Percentiles rank a stretch among this genome's conserved stretches.
phyloP scores from a whole-genome alignment of 2,888 invertebrate genomes.

The Lumbricus terrestris region DNA sequence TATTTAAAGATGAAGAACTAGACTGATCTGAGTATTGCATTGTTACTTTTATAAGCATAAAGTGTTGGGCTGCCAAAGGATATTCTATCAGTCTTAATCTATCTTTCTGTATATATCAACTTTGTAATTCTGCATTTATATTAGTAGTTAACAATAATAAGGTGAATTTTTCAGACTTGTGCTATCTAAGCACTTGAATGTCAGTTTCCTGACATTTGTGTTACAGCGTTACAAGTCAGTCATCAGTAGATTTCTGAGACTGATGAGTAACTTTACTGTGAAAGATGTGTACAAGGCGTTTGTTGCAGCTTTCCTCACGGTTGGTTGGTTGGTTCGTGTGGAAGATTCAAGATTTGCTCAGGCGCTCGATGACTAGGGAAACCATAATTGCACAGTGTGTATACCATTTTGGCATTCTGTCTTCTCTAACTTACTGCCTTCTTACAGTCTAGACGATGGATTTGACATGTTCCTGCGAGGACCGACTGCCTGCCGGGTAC shows the following conservation, averaged over 20 bases:
- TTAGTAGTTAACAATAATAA: background rate
- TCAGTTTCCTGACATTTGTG: background rate
- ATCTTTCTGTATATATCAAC: background rate
- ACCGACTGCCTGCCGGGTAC: background rate
- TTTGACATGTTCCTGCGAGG: background rate
- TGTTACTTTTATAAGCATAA: background rate
- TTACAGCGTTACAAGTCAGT: background rate
- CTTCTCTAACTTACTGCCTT: background rate
- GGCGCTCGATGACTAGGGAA: background rate
- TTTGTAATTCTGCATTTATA: background rate
- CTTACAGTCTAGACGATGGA: background rate
- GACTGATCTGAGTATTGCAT: background rate
- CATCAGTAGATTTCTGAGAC: background rate
- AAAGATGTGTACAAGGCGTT: slow-evolving; percentile 7
- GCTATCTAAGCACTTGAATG: background rate
- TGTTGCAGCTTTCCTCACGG: slow-evolving; percentile 15
- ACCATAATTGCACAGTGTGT: slow-evolving; percentile 13
- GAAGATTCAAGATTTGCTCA: slow-evolving; percentile 13
- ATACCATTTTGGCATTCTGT: slow-evolving; percentile 14
- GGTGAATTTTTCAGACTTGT: background rate
- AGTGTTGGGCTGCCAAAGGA: background rate
- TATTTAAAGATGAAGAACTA: background rate
- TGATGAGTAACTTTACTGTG: background rate
- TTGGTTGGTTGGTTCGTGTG: background rate
- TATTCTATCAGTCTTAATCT: background rate